Evolutionary conservation across 1,140 invertebrate genomes (phyloP).

Genomic region (Drosophila guanche): DNA sequence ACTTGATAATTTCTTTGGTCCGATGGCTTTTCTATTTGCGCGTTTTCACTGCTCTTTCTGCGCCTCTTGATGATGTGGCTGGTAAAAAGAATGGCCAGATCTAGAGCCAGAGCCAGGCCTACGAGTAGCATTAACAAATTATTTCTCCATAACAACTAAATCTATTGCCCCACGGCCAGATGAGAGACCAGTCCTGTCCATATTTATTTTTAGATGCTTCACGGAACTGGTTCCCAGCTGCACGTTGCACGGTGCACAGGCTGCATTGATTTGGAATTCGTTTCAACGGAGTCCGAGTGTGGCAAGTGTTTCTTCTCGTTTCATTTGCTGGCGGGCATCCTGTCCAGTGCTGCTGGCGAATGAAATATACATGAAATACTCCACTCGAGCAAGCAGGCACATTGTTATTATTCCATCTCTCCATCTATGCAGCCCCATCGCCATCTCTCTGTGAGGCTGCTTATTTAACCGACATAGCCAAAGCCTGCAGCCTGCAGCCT

Average conservation of each 20-base stretch:
- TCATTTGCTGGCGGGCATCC: constrained; percentile 37
- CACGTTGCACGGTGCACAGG: constrained; percentile 32
- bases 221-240: constrained; percentile 31
- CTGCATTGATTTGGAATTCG: constrained; percentile 65
- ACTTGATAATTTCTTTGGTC: constrained; percentile 58
- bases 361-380: too few species aligned
- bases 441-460: constrained; percentile 5
- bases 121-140: constrained; percentile 56
- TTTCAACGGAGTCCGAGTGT: constrained; percentile 54
- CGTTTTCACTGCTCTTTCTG: constrained; percentile 40
- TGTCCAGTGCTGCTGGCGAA: constrained; percentile 17
- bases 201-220: constrained; percentile 62
- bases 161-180: constrained; percentile 38
- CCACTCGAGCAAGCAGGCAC: constrained; percentile 17
- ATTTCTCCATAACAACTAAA: constrained; percentile 62
- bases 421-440: constrained; percentile 7
- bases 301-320: constrained; percentile 22
- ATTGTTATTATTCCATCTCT: constrained; percentile 56
- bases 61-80: not conserved
- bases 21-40: constrained; percentile 59
- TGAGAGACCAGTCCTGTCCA: constrained; percentile 32
- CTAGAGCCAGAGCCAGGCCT: constrained; percentile 15
- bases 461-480: constrained; percentile 39
- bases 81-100: constrained; percentile 27
- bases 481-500: not conserved